Percentiles rank a stretch among this genome's conserved stretches.
Conservation (phyloP, 1,140 invertebrate species). For the Palaemon carinicauda region DNA sequence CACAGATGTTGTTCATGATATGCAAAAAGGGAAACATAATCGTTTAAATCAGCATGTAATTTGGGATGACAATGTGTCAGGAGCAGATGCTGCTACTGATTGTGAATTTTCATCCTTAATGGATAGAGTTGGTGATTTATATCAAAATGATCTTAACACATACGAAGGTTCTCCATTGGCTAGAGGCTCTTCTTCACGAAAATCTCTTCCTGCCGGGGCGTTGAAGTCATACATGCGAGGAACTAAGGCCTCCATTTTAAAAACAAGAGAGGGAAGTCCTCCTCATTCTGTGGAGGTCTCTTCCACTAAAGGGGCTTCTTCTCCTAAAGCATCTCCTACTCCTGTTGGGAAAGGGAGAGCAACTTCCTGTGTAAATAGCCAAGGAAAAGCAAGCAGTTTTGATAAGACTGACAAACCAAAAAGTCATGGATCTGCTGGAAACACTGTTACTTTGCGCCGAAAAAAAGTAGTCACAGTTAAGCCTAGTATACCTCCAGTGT, state of each 20-base stretch:
- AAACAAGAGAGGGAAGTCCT: not conserved
- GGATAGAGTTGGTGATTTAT: conserved; percentile 17
- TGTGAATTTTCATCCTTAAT: conserved; percentile 36
- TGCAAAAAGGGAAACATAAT: not conserved
- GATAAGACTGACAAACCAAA: not conserved
- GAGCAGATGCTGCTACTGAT: conserved; percentile 44
- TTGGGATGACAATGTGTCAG: conserved; percentile 13
- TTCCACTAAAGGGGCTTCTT: not conserved
- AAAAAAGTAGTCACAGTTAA: conserved; percentile 28
- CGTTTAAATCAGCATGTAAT: not conserved
- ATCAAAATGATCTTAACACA: not conserved
- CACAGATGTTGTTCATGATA: conserved; percentile 5
- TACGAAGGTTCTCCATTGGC: not conserved
- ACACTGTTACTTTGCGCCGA: not conserved
- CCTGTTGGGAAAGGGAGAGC: not conserved
- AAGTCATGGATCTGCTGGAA: not conserved
- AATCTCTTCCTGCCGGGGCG: conserved; percentile 29
- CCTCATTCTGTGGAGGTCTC: not conserved
- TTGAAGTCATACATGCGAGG: conserved; percentile 42
- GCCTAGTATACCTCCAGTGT: conserved; percentile 36
- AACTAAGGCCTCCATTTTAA: conserved; percentile 18
- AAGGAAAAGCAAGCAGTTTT: not conserved
- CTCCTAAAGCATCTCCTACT: not conserved
- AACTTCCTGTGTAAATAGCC: not conserved
- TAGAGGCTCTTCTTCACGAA: conserved; percentile 3